These are phyloP conservation scores for Herminia tarsipennalis DNA, from an alignment of 2,888 invertebrate species.

Conservation along the genomic window DNA sequence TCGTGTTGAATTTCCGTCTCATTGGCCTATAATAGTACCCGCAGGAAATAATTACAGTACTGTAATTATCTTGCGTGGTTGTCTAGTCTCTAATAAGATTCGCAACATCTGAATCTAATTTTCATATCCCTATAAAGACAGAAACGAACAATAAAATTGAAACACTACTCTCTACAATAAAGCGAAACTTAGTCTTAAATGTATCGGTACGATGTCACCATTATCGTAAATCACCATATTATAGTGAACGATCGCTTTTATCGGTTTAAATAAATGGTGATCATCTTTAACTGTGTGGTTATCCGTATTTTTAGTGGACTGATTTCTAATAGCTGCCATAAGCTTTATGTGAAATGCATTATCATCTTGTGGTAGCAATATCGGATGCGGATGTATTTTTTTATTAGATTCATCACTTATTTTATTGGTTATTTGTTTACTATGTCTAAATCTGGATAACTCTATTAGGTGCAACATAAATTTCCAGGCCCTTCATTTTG, in stretches of 20 bases:
- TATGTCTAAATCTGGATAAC: too few species aligned
- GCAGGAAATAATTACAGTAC: too few species aligned
- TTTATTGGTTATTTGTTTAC: too few species aligned
- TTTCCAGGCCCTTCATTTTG: too few species aligned
- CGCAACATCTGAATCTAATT: too few species aligned
- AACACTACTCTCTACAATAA: slow-evolving; percentile 7
- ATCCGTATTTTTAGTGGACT: slow-evolving; percentile 11
- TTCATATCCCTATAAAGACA: too few species aligned
- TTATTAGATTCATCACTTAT: neutral
- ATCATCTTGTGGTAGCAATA: neutral
- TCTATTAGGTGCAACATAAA: too few species aligned
- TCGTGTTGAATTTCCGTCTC: too few species aligned
- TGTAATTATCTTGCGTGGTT: too few species aligned
- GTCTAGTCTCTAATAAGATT: too few species aligned
- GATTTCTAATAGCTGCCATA: slow-evolving; percentile 31
- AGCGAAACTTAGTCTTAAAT: slow-evolving; percentile 5
- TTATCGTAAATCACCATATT: slow-evolving; percentile 25
- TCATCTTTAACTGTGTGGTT: slow-evolving; percentile 21
- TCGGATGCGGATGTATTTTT: neutral
- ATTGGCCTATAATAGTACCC: too few species aligned
- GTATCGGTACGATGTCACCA: slow-evolving; percentile 10
- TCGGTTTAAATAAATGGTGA: slow-evolving; percentile 17
- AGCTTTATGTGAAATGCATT: neutral
- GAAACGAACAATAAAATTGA: neutral
- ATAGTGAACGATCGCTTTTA: slow-evolving; percentile 13